Base-by-base conservation (phyloP, 2,113 vertebrate genomes). In the Chaetura pelagica region DNA sequence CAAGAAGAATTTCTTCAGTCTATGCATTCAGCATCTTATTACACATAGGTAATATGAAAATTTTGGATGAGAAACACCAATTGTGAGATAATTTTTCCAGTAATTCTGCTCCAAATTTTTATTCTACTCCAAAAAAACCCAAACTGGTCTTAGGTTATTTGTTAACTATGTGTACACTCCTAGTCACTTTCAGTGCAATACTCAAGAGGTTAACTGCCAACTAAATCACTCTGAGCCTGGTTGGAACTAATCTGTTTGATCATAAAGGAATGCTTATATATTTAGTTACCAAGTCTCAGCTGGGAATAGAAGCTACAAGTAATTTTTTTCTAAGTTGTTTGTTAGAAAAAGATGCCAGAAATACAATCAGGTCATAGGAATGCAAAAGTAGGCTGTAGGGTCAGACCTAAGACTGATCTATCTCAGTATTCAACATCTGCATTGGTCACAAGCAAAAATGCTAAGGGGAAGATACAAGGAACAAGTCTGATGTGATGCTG, bases 41-140 rank as follows among this genome's bases (percentile, higher is more conserved):
- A 80, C 15, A 62, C 15, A n/a, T 6, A 76, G 7, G 11, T 42
- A 88, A 68, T 48, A 54, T 18, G 35, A 83, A 95, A 88, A 95
- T 77, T 83, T 62, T 69, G 27, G 21, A 44, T 79, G 34, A 15
- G 46, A 49, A 87, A 55, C 20, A 62, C n/a, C 26, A 77, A 29
- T 32, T 82, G 18, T 88, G 34, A 72, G 44, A n/a, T 42, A 89
- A 84, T 48, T 93, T 35, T 84, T 89, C 30, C 44, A 55, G 34
- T 75, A 94, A 82, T 85, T 75, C 10, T 83, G 19, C 40, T 92
- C 49, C 72, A 73, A 93, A 35, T 69, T 91, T 85, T 87, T 49
- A 40, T 80, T 77, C 29, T 89, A 21, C 48, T 84, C 42, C 42
- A 84, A 81, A 7, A 42, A 75, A 54, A 78, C n/a, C n/a, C n/a